Base-by-base conservation (phyloP, 2,797 vertebrate genomes). In the Garrulus glandarius region DNA sequence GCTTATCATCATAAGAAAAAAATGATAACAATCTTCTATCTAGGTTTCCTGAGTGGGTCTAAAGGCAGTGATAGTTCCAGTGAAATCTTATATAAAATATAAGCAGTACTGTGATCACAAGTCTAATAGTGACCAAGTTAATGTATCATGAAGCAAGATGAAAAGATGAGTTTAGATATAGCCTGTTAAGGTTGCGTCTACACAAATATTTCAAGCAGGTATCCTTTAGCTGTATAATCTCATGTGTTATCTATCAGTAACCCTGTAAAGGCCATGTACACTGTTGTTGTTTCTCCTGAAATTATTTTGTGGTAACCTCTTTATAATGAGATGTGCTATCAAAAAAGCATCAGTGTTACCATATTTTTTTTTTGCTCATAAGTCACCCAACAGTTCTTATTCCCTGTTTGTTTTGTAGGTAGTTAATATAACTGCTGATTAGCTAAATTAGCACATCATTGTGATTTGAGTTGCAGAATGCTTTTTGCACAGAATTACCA, bases 401-500 rank as follows among this genome's bases (percentile, higher is more conserved):
- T 85, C 64, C 36, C 50, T 56, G 4, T 49, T 75, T 60, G 4
- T 49, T 75, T n/a, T 91, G 8, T 49, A 65, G 41, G 60, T 87
- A 70, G n/a, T 94, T 97, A 87, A 81, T 91, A 47, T 67, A 89
- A 80, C 52, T 93, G 52, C 72, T 80, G 91, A 97, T 95, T 84
- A 93, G 50, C 80, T 97, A 82, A 82, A 85, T 94, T 55, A 93
- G 56, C 74, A 72, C 44, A 57, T 46, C 72, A 70, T 86, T 95
- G 64, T 65, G 61, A 82, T 91, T 92, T 91, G 72, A 87, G 43
- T 13, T 90, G 61, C 59, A 77, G 94, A 92, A 68, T 68, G 36
- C n/a, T 87, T 97, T 97, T 91, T 94, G 60, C 63, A 46, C 63
- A 81, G 83, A 96, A 94, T 74, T 89, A 52, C 69, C 91, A 75